Conservation (phyloP, 2,888 invertebrate genomes). For the Stomorhina lunata region DNA sequence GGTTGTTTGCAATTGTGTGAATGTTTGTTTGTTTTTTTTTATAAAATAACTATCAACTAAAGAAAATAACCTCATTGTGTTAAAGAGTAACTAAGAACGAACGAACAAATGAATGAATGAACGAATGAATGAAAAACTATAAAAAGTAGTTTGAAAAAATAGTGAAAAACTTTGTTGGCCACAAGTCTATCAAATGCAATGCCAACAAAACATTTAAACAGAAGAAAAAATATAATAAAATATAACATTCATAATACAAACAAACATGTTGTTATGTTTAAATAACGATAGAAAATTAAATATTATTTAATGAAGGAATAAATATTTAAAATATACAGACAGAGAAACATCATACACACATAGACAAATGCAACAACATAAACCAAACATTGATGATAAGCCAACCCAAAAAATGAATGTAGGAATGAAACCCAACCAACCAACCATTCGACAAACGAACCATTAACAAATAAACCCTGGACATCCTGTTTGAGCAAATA, state of each 20-base stretch:
- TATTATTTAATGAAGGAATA: constrained; percentile 38
- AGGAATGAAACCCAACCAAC: not conserved
- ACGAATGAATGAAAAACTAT: constrained; percentile 18
- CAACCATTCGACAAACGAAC: not conserved
- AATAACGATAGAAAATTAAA: constrained; percentile 52
- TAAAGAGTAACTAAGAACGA: not conserved
- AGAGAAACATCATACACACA: not conserved
- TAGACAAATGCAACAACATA: not conserved
- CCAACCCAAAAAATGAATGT: not conserved
- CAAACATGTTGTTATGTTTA: constrained; percentile 40
- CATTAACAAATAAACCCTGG: constrained; percentile 46
- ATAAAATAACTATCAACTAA: constrained; percentile 36
- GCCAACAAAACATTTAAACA: constrained; percentile 56
- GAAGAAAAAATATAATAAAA: constrained; percentile 15
- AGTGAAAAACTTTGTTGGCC: constrained; percentile 57
- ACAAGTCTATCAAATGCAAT: constrained; percentile 63
- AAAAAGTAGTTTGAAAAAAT: not conserved
- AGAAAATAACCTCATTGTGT: constrained; percentile 25
- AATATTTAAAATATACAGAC: not conserved
- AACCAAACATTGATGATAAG: constrained; percentile 37
- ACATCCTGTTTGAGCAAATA: not conserved
- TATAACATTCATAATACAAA: constrained; percentile 41
- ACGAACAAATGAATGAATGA: constrained; percentile 10
- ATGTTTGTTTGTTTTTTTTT: not conserved
- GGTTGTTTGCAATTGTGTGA: not conserved